Conservation (phyloP, 2,888 invertebrate species). For the Anagyrus pseudococci region DNA sequence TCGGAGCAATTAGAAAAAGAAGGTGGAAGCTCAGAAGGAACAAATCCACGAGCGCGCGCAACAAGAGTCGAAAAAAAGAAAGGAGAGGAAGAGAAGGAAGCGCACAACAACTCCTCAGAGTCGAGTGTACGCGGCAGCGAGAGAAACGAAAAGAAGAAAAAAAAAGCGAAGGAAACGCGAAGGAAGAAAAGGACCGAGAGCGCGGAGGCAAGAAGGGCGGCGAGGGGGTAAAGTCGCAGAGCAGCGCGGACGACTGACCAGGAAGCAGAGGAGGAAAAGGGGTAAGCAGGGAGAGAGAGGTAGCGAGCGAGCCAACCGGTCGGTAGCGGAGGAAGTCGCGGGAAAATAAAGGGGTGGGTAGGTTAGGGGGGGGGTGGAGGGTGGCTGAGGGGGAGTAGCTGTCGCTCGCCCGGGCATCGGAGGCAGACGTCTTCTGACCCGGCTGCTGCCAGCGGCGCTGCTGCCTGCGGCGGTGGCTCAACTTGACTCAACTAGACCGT, state of each 20-base stretch:
- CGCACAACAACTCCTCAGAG: too few relatives aligned
- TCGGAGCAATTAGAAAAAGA: too few relatives aligned
- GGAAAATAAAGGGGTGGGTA: constrained; percentile 42
- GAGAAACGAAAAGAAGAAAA: constrained; percentile 42
- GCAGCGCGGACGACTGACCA: background rate
- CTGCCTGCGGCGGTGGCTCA: constrained; percentile 43
- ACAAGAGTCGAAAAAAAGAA: constrained; percentile 34
- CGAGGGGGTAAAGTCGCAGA: background rate
- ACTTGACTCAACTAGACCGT: constrained; percentile 42
- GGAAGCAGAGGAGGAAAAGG: constrained; percentile 8
- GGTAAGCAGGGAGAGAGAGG: constrained; percentile 20
- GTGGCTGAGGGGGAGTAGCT: too few relatives aligned
- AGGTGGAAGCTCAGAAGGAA: background rate
- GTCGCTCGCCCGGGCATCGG: constrained; percentile 62
- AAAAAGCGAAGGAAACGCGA: constrained; percentile 14
- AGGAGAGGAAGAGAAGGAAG: constrained; percentile 39
- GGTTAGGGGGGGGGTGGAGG: too few relatives aligned
- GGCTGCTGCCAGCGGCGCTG: constrained; percentile 57
- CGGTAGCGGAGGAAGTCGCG: constrained; percentile 22
- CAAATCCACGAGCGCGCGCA: background rate
- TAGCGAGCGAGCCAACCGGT: constrained; percentile 14
- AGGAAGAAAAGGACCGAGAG: constrained; percentile 16
- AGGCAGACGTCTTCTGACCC: constrained; percentile 63
- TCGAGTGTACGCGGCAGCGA: background rate
- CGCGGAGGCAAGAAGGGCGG: background rate